phyloP scores from a whole-genome alignment of 2,888 invertebrate species.

The Glomeris marginata region DNA sequence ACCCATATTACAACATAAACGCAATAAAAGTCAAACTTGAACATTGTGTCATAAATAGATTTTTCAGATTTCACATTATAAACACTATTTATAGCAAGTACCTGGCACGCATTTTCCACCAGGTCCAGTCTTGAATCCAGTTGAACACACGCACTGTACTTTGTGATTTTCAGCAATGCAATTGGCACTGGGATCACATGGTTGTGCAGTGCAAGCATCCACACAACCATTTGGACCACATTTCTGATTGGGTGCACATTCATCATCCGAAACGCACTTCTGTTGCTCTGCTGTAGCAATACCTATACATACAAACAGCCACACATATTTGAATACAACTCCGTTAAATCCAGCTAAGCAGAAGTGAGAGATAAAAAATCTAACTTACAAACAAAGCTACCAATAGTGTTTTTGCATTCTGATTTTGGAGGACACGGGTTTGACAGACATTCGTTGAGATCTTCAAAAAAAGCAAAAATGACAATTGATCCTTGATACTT shows the following conservation, averaged over 20 bases:
- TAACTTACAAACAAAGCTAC: slow-evolving; percentile 74
- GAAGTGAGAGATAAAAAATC: neutral
- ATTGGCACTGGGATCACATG: slow-evolving; percentile 68
- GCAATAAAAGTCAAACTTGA: too few relatives aligned
- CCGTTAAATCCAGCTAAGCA: neutral
- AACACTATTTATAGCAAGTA: slow-evolving; percentile 36
- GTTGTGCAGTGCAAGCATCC: slow-evolving; percentile 56
- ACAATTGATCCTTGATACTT: neutral
- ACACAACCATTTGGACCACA: slow-evolving; percentile 64
- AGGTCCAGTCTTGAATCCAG: slow-evolving; percentile 61
- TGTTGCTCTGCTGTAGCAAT: slow-evolving; percentile 22
- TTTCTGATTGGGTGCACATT: slow-evolving; percentile 64
- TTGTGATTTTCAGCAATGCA: slow-evolving; percentile 79
- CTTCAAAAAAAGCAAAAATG: slow-evolving; percentile 25
- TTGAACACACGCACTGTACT: slow-evolving; percentile 73
- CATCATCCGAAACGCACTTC: slow-evolving; percentile 52
- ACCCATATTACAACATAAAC: too few relatives aligned
- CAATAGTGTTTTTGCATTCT: slow-evolving; percentile 70
- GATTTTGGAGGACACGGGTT: slow-evolving; percentile 78
- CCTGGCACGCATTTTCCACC: slow-evolving; percentile 71
- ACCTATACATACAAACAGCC: neutral
- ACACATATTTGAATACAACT: neutral
- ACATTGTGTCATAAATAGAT: too few relatives aligned
- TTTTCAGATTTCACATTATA: too few relatives aligned
- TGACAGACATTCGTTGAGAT: slow-evolving; percentile 67